Evolutionary conservation across 1,140 invertebrate species (phyloP), one percentile per base, ranked within the genome.

Genomic region (Tenebrio molitor): DNA sequence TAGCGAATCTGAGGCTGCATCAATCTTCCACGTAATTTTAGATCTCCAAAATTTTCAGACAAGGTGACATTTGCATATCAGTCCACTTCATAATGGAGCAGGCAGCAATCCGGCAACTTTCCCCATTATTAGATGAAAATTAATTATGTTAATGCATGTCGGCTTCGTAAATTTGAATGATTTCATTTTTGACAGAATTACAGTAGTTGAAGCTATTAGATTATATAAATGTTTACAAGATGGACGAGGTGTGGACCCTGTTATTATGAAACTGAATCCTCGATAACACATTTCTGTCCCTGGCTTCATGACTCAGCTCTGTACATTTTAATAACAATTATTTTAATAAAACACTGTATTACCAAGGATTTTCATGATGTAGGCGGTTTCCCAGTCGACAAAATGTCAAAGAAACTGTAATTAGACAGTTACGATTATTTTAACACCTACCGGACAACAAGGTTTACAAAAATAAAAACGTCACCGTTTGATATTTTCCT

Each of bases 161-260:
- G 2, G 25, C 25, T 29, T 29, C 36, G 12, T 21, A 53, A 53
- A 21, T 39, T 39, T 50, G 44, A 16, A 58, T 58, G 50, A 58
- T 58, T 58, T 58, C 21, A 58, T 58, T 58, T 58, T 58, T 29
- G 23, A 58, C 23, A 58, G 19, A 58, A 25, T 58, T 46, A 46
- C 16, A 12, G 14, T 41, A 41, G 29, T 33, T 33, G 4, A 12
- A 12, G 12, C 36, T 3, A 12, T 29, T 58, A n/a, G 7, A 29
- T 58, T 58, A 58, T 58, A 29, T 58, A 58, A 58, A 58, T 5
- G 50, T 25, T 58, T 4, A 58, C 21, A 50, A 50, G 44, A 50
- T 53, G 46, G 17, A 10, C 50, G 4, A 58, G 50, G 50, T 14
- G 50, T 29, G 50, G 50, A 14, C 21, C 5, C 21, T 21, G 42